Percentiles rank a stretch among this genome's conserved stretches.
Evolutionary conservation across 92 coral and sea anemone genomes (phyloP).

Genomic region (Meandrina meandrites): DNA sequence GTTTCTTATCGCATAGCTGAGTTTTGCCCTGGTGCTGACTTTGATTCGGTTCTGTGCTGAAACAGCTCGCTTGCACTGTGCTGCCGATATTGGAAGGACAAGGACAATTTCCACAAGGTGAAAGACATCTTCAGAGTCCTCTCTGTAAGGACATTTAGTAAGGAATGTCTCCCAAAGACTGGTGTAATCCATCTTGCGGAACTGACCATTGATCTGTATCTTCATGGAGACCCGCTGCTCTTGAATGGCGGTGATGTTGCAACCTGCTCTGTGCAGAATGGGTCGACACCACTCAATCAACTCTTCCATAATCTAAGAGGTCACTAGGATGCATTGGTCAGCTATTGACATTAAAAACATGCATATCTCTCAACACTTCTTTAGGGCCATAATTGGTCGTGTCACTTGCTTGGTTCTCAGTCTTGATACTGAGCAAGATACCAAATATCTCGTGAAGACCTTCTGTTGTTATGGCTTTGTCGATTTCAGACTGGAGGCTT

Average conservation of each 20-base stretch:
- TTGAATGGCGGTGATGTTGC: constrained; percentile 21
- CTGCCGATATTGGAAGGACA: constrained; percentile 62
- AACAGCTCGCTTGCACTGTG: constrained; percentile 67
- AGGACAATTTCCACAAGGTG: constrained; percentile 60
- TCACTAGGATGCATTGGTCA: constrained; percentile 49
- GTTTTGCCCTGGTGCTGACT: constrained; percentile 50
- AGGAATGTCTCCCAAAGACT: constrained; percentile 56
- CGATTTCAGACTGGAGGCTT: constrained; percentile 46
- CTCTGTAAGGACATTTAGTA: constrained; percentile 49
- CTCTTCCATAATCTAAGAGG: constrained; percentile 40
- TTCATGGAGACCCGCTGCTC: constrained; percentile 53
- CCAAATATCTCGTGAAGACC: constrained; percentile 38
- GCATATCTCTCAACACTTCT: constrained; percentile 43
- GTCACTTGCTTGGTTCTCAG: not conserved
- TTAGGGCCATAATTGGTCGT: constrained; percentile 13
- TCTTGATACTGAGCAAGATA: constrained; percentile 19
- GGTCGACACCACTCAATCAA: constrained; percentile 40
- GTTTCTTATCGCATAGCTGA: too few species aligned
- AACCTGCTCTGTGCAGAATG: constrained; percentile 46
- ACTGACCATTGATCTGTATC: constrained; percentile 37
- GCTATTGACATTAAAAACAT: constrained; percentile 31
- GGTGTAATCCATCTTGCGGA: constrained; percentile 47
- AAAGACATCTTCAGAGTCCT: constrained; percentile 48
- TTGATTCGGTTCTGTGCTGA: constrained; percentile 54
- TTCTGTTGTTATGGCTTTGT: constrained; percentile 26